phyloP scores from a whole-genome alignment of 30 jellyfish, hydroid and myxozoan genomes.

The Chrysaora quinquecirrha region DNA sequence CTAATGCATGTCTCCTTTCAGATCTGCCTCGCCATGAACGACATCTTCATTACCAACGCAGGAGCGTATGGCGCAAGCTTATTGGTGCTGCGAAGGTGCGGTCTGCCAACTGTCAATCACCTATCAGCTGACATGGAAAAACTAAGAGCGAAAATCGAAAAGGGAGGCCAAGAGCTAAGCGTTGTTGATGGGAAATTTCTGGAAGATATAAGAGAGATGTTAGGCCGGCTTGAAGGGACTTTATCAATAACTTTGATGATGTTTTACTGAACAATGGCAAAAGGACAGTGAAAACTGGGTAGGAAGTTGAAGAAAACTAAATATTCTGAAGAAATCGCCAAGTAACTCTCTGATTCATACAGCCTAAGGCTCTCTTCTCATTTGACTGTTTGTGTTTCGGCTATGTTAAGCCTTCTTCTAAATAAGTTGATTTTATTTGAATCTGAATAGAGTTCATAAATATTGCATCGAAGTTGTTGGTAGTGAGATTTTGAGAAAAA shows the following conservation, averaged over 20 bases:
- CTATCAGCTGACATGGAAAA: conserved; percentile 56
- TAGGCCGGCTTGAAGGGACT: conserved; percentile 62
- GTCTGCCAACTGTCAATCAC: conserved; percentile 35
- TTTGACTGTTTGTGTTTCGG: too few relatives aligned
- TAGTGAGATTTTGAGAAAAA: too few relatives aligned
- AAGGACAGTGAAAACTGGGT: too few relatives aligned
- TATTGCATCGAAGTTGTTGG: too few relatives aligned
- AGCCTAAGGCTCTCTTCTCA: too few relatives aligned
- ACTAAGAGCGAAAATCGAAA: conserved; percentile 48
- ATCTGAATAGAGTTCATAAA: too few relatives aligned
- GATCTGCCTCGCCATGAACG: conserved; percentile 62
- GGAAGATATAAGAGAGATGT: conserved; percentile 57
- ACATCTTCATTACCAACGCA: conserved; percentile 37
- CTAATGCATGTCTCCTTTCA: too few relatives aligned
- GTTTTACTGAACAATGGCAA: conserved; percentile 5
- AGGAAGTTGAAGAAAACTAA: too few relatives aligned
- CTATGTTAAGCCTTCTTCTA: too few relatives aligned
- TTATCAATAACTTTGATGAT: conserved; percentile 24
- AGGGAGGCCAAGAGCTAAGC: conserved; percentile 60
- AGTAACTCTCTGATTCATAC: too few relatives aligned
- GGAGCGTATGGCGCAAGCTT: conserved; percentile 69
- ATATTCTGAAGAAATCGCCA: too few relatives aligned
- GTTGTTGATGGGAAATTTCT: conserved; percentile 64
- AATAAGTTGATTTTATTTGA: too few relatives aligned
- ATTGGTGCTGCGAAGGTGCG: conserved; percentile 60